Conservation (phyloP, 92 coral and sea anemone species). For the Isaurus tuberculatus region DNA sequence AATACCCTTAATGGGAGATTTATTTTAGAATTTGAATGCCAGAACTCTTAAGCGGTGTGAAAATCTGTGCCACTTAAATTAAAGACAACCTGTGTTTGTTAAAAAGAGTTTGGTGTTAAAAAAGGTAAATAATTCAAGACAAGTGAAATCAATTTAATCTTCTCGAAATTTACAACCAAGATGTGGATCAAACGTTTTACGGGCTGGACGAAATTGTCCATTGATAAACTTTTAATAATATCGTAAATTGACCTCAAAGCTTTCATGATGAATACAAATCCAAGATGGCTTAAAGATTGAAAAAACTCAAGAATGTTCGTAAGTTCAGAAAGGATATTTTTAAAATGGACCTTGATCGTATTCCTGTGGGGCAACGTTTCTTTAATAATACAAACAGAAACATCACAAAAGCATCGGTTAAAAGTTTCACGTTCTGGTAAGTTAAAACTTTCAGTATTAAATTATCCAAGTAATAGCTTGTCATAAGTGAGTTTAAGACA, state of each 20-base stretch:
- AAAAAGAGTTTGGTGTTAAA: not conserved
- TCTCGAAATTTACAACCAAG: not conserved
- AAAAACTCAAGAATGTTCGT: not conserved
- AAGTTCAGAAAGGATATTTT: not conserved
- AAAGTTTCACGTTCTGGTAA: not conserved
- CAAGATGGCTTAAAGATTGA: not conserved
- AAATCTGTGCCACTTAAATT: not conserved
- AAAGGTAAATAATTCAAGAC: constrained; percentile 14
- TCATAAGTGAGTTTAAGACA: no score
- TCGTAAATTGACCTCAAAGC: not conserved
- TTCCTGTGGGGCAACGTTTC: not conserved
- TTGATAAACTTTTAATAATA: not conserved
- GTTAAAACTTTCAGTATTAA: not conserved
- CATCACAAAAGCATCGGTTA: not conserved
- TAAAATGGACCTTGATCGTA: not conserved
- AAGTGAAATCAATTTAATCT: not conserved
- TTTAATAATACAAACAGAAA: not conserved
- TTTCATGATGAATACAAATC: not conserved
- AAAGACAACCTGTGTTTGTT: constrained; percentile 13
- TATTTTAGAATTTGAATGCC: not conserved
- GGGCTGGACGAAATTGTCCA: not conserved
- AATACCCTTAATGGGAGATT: not conserved
- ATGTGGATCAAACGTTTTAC: not conserved
- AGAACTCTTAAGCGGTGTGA: not conserved
- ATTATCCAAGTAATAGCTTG: not conserved